Evolutionary conservation across 1,140 invertebrate genomes (phyloP).

Genomic region (Ooceraea biroi): DNA sequence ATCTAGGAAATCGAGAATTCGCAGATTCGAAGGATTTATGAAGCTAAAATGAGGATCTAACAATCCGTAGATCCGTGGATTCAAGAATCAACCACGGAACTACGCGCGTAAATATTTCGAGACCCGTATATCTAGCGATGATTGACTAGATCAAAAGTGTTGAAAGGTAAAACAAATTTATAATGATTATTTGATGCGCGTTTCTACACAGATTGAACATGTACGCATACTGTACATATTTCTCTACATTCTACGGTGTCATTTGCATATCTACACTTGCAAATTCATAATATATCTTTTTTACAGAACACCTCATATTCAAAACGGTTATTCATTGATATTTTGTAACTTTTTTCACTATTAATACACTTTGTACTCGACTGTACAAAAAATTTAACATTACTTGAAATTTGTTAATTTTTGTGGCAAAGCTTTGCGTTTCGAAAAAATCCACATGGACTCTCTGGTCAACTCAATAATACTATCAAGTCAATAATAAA

Average conservation of each 20-base stretch:
- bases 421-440: too few species aligned
- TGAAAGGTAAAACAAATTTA: constrained; percentile 54
- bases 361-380: constrained; percentile 41
- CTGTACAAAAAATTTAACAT: background rate
- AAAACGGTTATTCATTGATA: constrained; percentile 1
- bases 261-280: constrained; percentile 9
- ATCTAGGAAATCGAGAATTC: background rate
- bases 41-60: constrained; percentile 9
- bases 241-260: background rate
- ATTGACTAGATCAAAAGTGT: constrained; percentile 83
- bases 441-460: too few species aligned
- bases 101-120: background rate
- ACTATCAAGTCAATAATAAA: background rate
- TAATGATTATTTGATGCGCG: background rate
- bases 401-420: constrained; percentile 9
- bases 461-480: too few species aligned
- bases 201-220: background rate
- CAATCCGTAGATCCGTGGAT: background rate
- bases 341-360: background rate
- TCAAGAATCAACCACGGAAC: background rate
- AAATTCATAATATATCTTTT: constrained; percentile 15
- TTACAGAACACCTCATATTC: background rate
- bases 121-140: constrained; percentile 58
- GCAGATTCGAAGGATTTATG: background rate
- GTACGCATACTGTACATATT: background rate